phyloP scores from a whole-genome alignment of 2,888 invertebrate species.

The Ethmia dodecea region DNA sequence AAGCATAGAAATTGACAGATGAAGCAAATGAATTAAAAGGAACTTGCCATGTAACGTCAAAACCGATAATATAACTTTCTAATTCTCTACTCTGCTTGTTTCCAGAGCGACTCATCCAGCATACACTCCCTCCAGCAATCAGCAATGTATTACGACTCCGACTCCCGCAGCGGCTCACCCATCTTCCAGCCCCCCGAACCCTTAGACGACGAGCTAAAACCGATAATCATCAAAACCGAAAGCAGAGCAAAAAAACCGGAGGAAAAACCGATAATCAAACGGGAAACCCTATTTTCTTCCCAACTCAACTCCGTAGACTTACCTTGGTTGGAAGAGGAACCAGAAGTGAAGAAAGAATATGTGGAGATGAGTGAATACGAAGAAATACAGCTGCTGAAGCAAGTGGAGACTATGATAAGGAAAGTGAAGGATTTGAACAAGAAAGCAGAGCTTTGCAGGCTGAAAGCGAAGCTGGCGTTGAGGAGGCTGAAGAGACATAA shows the following conservation, averaged over 20 bases:
- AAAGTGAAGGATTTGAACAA: constrained; percentile 45
- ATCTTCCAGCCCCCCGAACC: constrained; percentile 14
- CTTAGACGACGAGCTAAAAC: constrained; percentile 23
- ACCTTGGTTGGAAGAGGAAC: constrained; percentile 48
- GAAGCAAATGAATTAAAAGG: no score
- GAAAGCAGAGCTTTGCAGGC: constrained; percentile 39
- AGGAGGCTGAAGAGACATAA: constrained; percentile 60
- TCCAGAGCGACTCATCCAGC: constrained; percentile 60
- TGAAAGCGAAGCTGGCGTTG: constrained; percentile 54
- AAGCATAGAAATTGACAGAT: no score
- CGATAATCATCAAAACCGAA: constrained; percentile 18
- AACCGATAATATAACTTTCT: no score
- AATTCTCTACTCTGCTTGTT: constrained; percentile 25
- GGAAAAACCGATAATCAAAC: constrained; percentile 30
- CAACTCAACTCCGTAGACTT: constrained; percentile 45
- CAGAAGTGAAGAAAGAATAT: constrained; percentile 29
- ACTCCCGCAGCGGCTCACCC: constrained; percentile 43
- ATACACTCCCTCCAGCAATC: constrained; percentile 45
- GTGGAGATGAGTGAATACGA: constrained; percentile 58
- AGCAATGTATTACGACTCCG: constrained; percentile 47
- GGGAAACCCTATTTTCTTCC: constrained; percentile 50
- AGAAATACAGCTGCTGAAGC: constrained; percentile 63
- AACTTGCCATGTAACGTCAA: no score
- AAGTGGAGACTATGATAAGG: constrained; percentile 49
- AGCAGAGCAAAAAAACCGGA: constrained; percentile 26